Evolutionary conservation across 2,888 invertebrate genomes (phyloP), one percentile per base, ranked within the genome.

Genomic region (Parnassius orleans): DNA sequence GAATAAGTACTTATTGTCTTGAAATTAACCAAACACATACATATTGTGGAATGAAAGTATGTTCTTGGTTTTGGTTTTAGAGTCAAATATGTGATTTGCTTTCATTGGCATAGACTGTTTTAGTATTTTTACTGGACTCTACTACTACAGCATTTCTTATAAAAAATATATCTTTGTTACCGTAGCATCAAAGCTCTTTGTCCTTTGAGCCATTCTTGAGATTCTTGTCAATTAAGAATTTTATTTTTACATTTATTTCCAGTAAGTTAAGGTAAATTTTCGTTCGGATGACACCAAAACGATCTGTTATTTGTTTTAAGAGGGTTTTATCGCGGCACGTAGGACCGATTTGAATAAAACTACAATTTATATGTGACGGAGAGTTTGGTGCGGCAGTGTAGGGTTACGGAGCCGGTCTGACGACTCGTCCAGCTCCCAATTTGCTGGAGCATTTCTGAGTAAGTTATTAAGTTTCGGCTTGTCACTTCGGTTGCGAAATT

Each of bases 401-500:
- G 86, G 82, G 89, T 91, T 89, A 85, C 90, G 68, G 75, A 87
- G 87, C 90, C 87, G 90, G 90, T 90, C 75, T 68, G 74, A 77
- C 81, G 77, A 79, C 80, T 81, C 72, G 47, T 56, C 15, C 60
- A 74, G 84, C 87, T 90, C 84, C 90, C 90, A 90, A 90, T 90
- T 90, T 88, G 89, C 86, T 87, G 86, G 80, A 80, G 84, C 84
- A 86, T 90, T 90, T 90, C 86, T 86, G 87, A 90, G 90, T 90
- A 90, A 90, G 90, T 90, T 90, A 90, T 91, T 90, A 90, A 89
- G 87, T 91, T 90, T 89, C 89, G 87, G 80, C 88, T 85, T 90
- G 90, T 90, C 90, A 89, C 89, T 87, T 85, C 71, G 77, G 78
- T 89, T 87, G 89, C 87, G 83, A 90, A 90, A 89, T 88, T 88